Evolutionary conservation across 2,113 vertebrate genomes (phyloP).

Genomic region (Ifrita kowaldi): DNA sequence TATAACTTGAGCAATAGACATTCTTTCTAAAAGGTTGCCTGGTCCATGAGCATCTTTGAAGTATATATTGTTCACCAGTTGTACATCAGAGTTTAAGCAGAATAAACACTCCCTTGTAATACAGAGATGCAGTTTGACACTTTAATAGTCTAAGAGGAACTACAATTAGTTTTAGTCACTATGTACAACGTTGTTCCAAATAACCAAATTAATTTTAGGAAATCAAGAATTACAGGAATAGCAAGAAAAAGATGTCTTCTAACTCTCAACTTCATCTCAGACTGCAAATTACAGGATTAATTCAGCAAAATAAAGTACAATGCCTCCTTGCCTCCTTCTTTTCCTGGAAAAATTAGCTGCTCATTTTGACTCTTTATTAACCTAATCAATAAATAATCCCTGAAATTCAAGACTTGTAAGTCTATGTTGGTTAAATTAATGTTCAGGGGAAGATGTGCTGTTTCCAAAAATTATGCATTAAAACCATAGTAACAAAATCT

Average conservation of each 20-base stretch:
- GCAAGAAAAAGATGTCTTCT: not conserved
- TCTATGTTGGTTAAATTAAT: not conserved
- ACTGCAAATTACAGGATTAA: not conserved
- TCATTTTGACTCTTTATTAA: not conserved
- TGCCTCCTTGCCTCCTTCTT: accelerated
- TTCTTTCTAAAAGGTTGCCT: not conserved
- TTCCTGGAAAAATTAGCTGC: not conserved
- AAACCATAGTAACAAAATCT: not conserved
- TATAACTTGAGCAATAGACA: conserved; percentile 30
- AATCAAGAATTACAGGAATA: not conserved
- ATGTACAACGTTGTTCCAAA: not conserved
- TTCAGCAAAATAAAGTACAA: not conserved
- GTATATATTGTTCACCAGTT: not conserved
- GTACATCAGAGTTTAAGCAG: not conserved
- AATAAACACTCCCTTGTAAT: not conserved
- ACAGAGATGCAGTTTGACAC: not conserved
- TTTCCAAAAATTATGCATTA: not conserved
- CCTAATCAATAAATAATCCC: not conserved
- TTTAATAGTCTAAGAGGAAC: not conserved
- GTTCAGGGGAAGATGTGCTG: accelerated
- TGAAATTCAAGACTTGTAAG: not conserved
- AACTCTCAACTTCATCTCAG: not conserved
- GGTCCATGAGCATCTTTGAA: not conserved
- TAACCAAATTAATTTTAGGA: not conserved
- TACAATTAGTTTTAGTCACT: not conserved